phyloP scores from a whole-genome alignment of 2,797 vertebrate species.

The Sebastolobus alascanus region DNA sequence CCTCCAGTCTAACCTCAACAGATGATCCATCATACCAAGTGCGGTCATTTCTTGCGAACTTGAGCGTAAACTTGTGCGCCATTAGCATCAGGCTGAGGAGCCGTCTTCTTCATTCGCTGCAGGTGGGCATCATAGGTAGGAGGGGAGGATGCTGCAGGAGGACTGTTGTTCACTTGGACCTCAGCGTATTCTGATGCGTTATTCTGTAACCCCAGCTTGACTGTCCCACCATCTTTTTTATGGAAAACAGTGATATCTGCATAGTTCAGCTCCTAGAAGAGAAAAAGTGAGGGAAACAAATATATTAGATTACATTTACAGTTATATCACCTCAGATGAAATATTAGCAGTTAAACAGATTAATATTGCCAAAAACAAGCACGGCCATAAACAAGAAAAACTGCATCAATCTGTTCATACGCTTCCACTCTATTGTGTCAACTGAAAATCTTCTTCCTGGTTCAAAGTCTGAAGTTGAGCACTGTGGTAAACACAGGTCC shows the following conservation, averaged over 20 bases:
- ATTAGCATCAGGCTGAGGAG: constrained; percentile 14
- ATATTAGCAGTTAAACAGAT: background rate
- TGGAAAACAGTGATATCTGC: constrained; percentile 33
- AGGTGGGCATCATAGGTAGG: constrained; percentile 41
- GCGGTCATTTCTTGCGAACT: background rate
- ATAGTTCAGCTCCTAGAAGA: constrained; percentile 69
- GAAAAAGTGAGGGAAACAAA: background rate
- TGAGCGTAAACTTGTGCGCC: background rate
- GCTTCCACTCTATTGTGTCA: background rate
- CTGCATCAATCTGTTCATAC: background rate
- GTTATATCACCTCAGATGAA: background rate
- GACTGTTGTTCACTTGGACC: background rate
- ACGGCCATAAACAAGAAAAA: background rate
- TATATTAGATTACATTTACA: background rate
- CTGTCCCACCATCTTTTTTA: background rate
- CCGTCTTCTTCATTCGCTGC: accelerated
- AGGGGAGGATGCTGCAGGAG: background rate
- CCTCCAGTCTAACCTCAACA: background rate
- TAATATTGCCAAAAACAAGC: background rate
- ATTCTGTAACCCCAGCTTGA: background rate
- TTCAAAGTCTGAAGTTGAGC: constrained; percentile 47
- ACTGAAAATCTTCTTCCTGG: constrained; percentile 1
- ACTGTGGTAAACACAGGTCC: background rate
- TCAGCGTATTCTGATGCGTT: constrained; percentile 34
- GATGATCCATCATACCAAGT: background rate